Evolutionary conservation across 2,888 invertebrate species (phyloP).

Genomic region (Diadegma fenestrale): DNA sequence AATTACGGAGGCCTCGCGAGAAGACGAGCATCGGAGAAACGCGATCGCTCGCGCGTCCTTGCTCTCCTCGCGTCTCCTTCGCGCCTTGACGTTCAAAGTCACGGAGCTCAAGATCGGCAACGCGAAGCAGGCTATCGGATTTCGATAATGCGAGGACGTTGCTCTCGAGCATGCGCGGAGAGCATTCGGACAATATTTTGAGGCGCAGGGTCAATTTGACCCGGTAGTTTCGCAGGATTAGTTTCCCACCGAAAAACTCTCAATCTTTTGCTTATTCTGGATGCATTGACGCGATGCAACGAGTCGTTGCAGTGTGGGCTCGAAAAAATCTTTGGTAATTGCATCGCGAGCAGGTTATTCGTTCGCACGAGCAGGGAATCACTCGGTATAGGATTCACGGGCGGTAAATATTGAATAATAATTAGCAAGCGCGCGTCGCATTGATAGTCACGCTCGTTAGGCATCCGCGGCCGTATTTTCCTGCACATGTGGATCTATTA

Average conservation of each 20-base stretch:
- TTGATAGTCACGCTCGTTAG: conserved; percentile 53
- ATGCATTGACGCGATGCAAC: too few relatives aligned
- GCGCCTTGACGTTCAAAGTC: conserved; percentile 76
- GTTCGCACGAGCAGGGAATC: background rate
- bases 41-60: conserved; percentile 63
- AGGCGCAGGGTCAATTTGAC: conserved; percentile 10
- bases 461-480: conserved; percentile 47
- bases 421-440: conserved; percentile 30
- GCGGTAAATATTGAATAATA: conserved; percentile 43
- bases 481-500: conserved; percentile 39
- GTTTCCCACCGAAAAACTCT: too few relatives aligned
- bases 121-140: conserved; percentile 69
- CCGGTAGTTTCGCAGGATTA: too few relatives aligned
- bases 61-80: conserved; percentile 49
- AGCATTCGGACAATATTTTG: too few relatives aligned
- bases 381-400: background rate
- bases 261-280: too few relatives aligned
- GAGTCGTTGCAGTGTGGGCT: too few relatives aligned
- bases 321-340: too few relatives aligned
- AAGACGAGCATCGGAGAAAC: conserved; percentile 7
- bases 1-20: background rate
- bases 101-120: conserved; percentile 64
- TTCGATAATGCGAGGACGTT: conserved; percentile 71
- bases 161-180: conserved; percentile 48
- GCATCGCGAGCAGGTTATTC: too few relatives aligned